These are phyloP conservation scores for Argyrosomus regius DNA, from an alignment of 2,797 vertebrate genomes.

Conservation along the genomic window DNA sequence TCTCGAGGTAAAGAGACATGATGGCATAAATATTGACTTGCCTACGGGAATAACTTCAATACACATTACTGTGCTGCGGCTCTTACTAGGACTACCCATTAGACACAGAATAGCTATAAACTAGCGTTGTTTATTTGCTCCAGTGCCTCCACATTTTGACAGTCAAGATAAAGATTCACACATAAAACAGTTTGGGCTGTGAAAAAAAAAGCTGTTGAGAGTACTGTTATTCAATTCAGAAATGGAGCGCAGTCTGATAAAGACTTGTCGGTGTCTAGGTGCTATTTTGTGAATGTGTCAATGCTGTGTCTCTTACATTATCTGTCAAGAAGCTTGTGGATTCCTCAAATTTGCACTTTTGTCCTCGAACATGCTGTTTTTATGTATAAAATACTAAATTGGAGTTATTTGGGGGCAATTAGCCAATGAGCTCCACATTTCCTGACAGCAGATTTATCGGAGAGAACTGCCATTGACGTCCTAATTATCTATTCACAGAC, in stretches of 20 bases:
- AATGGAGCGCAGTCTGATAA: conserved; percentile 48
- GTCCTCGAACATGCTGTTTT: conserved; percentile 1
- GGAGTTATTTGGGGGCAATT: conserved; percentile 34
- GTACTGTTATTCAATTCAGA: conserved; percentile 46
- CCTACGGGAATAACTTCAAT: conserved; percentile 25
- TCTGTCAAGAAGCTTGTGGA: neutral
- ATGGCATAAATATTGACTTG: conserved; percentile 49
- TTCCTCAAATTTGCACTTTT: conserved; percentile 10
- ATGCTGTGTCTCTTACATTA: conserved; percentile 5
- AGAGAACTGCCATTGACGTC: conserved; percentile 52
- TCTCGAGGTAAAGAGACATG: conserved; percentile 42
- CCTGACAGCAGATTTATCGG: conserved; percentile 40
- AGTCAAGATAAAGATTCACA: conserved; percentile 53
- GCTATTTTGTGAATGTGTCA: conserved; percentile 19
- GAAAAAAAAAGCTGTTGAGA: conserved; percentile 27
- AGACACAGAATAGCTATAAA: conserved; percentile 46
- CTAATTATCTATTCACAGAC: conserved; percentile 60
- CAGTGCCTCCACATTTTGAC: conserved; percentile 50
- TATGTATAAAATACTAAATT: conserved; percentile 29
- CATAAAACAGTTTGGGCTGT: conserved; percentile 43
- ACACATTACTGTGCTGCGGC: conserved; percentile 31
- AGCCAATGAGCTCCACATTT: conserved; percentile 36
- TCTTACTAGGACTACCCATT: conserved; percentile 41
- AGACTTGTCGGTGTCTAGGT: conserved; percentile 30
- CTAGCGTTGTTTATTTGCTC: conserved; percentile 59